phyloP scores from a whole-genome alignment of 2,113 vertebrate genomes.

The Dicerorhinus sumatrensis region DNA sequence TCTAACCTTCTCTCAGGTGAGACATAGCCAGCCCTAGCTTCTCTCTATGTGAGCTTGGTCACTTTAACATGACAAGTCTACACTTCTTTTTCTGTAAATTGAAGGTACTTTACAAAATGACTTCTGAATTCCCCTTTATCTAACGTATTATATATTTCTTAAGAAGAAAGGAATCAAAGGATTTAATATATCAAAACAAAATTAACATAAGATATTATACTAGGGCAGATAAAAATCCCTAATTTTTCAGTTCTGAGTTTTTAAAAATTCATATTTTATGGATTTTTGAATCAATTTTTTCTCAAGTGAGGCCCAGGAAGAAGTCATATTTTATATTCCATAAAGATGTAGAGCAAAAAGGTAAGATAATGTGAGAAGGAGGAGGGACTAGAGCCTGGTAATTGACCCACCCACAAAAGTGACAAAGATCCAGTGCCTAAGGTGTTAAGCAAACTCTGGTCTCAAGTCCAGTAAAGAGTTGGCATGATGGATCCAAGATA shows the following conservation, averaged over 20 bases:
- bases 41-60: background rate
- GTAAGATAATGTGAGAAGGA: background rate
- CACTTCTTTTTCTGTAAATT: background rate
- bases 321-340: background rate
- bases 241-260: background rate
- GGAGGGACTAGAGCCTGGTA: background rate
- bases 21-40: background rate
- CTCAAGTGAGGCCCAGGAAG: background rate
- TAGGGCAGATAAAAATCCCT: background rate
- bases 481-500: background rate
- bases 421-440: background rate
- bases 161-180: background rate
- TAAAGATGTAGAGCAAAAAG: background rate
- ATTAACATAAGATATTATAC: background rate
- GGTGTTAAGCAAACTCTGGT: background rate
- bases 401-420: background rate
- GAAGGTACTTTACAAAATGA: background rate
- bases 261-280: background rate
- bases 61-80: background rate
- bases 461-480: background rate
- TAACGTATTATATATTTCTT: background rate
- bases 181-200: background rate
- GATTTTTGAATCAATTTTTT: background rate
- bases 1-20: background rate
- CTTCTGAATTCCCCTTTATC: background rate